These are phyloP conservation scores for Hymenopus coronatus DNA, from an alignment of 2,888 invertebrate species.

Conservation along the genomic window DNA sequence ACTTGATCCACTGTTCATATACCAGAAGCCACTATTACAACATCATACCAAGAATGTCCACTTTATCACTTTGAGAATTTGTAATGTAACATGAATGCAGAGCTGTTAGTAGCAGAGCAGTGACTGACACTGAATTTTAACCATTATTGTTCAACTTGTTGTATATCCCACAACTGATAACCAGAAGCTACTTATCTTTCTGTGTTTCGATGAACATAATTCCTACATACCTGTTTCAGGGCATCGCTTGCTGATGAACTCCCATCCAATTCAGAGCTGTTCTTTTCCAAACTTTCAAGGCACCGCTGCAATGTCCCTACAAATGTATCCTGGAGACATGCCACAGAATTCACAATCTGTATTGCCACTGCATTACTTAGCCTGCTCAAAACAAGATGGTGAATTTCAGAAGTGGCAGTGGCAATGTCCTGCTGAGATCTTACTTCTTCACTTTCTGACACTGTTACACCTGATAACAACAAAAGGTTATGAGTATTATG, in stretches of 20 bases:
- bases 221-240: conserved; percentile 61
- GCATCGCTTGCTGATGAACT: conserved; percentile 66
- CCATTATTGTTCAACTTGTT: too few species aligned
- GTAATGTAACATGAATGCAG: too few species aligned
- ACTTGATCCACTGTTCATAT: too few species aligned
- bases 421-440: conserved; percentile 47
- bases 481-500: not conserved
- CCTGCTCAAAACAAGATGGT: conserved; percentile 69
- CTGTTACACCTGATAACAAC: not conserved
- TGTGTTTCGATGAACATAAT: not conserved
- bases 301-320: conserved; percentile 80
- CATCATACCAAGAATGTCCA: too few species aligned
- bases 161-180: too few species aligned
- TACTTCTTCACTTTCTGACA: conserved; percentile 15
- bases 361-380: conserved; percentile 75
- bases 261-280: conserved; percentile 52
- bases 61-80: too few species aligned
- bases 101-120: too few species aligned
- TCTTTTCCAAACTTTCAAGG: conserved; percentile 61
- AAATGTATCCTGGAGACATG: conserved; percentile 78
- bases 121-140: too few species aligned
- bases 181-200: too few species aligned
- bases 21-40: too few species aligned
- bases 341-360: conserved; percentile 74
- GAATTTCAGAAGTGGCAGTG: conserved; percentile 68